phyloP scores from a whole-genome alignment of 2,888 invertebrate species.

The Rhingia rostrata region DNA sequence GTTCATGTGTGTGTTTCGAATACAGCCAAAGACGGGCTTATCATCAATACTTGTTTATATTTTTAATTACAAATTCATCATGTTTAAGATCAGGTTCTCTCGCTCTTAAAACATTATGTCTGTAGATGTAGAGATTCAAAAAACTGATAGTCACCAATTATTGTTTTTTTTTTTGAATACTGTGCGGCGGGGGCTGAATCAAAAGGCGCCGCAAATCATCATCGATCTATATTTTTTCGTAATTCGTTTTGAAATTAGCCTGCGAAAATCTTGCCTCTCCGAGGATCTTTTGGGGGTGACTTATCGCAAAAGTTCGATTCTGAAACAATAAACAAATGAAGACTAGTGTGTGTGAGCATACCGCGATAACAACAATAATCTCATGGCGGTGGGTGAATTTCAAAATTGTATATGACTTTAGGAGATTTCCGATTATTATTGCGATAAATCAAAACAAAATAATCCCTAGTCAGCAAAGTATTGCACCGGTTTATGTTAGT shows the following conservation, averaged over 20 bases:
- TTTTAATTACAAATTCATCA: slow-evolving; percentile 51
- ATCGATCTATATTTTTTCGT: neutral
- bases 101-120: slow-evolving; percentile 48
- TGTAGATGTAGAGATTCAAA: slow-evolving; percentile 47
- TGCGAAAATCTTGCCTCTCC: slow-evolving; percentile 18
- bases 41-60: slow-evolving; percentile 42
- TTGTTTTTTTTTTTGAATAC: slow-evolving; percentile 39
- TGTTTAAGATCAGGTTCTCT: slow-evolving; percentile 63
- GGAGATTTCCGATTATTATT: slow-evolving; percentile 16
- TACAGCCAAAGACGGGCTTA: slow-evolving; percentile 51
- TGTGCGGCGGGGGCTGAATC: slow-evolving; percentile 7
- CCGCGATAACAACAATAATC: slow-evolving; percentile 49
- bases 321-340: slow-evolving; percentile 56
- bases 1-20: slow-evolving; percentile 49
- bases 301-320: slow-evolving; percentile 59
- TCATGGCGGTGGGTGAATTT: slow-evolving; percentile 40
- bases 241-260: slow-evolving; percentile 19
- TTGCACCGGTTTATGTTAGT: slow-evolving; percentile 30
- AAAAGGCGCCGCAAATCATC: slow-evolving; percentile 8
- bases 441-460: slow-evolving; percentile 13
- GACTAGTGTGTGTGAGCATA: slow-evolving; percentile 10
- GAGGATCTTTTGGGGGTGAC: slow-evolving; percentile 33
- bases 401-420: slow-evolving; percentile 23
- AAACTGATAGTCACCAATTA: slow-evolving; percentile 35
- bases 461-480: neutral